Evolutionary conservation across 1,140 invertebrate species (phyloP), one percentile per base, ranked within the genome.

Genomic region (Drosophila lini): DNA sequence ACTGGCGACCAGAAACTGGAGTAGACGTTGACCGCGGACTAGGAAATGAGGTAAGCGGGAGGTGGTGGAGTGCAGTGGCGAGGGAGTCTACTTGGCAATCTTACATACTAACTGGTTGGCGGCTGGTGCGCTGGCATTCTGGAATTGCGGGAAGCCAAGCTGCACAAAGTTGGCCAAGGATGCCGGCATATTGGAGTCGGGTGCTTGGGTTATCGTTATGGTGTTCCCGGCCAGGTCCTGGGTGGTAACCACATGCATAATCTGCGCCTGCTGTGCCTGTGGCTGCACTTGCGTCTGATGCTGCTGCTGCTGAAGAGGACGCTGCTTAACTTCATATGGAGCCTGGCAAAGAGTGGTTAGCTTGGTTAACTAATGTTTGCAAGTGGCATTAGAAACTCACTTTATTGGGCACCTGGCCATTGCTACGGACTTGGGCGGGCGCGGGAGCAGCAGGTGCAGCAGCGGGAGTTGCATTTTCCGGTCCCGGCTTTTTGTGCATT

Each of bases 191-290:
- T 80, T 90, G 15, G 81, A 68, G 31, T 91, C 91, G 28, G 85
- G 61, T 7, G 89, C 81, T 60, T 91, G 90, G 9, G 85, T 92
- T 40, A 92, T 91, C 8, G 91, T 92, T 42, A 92, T 91, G 15
- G 91, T 92, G 48, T 82, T 89, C 0, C 86, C 79, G 31, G 84
- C 77, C 19, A 92, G 38, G 71, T 92, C 86, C 50, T 84, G 78
- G 25, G 86, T 79, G 36, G 83, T 84, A 5, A 89, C 84, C 25
- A 92, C 61, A 45, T 86, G 83, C 86, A 91, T 86, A 16, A 92
- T 88, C 70, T 92, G 91, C 1, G 77, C 78, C 8, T 74, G 74
- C 13, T 77, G 83, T 32, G 42, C 13, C 32, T 80, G 74, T 11
- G 62, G 22, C 42, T 84, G 75, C 31, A 76, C 44, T 25, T 73